Base-by-base conservation (phyloP, 2,797 vertebrate species). In the Molossus molossus region DNA sequence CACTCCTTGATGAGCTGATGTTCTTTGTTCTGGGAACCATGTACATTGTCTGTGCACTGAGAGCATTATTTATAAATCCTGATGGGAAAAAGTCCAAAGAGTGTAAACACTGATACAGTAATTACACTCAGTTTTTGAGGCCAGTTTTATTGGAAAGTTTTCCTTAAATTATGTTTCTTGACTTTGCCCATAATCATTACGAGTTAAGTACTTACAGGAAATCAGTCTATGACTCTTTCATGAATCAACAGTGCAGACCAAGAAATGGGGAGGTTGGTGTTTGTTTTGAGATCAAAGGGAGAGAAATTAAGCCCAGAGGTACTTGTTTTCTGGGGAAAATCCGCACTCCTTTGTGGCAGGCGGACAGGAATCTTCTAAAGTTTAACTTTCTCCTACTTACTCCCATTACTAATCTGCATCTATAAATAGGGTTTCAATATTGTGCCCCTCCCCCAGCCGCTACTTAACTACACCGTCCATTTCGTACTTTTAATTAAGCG, bases 271-370 rank as follows among this genome's bases (percentile, higher is more conserved):
- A 95, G 80, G 82, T 21, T 80, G 48, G 15, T 90, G 65, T 96
- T 96, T 95, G 94, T 94, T 97, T 95, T 73, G 92, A 81, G 90
- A 96, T 93, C 81, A 81, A 90, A 97, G n/a, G 53, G 69, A 90
- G 81, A 95, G 89, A 93, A 93, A 87, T 81, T 76, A 92, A 83
- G 65, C 86, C 79, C 94, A 88, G 70, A 95, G 86, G 67, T 79
- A 80, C 62, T 93, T 93, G 50, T 88, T 95, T 95, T 87, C 76
- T 15, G 62, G 80, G 80, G 53, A 96, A 93, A 81, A 60, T 93
- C 72, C 72, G 84, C 55, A 75, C 7, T 12, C 48, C 67, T 75
- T 13, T 81, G 95, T 92, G 77, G 84, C 67, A 75, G 50, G 65
- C 64, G 40, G 50, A 82, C 14, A 12, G n/a, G 45, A 75, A 84